phyloP scores from a whole-genome alignment of 2,113 vertebrate genomes.

The Gobius niger region DNA sequence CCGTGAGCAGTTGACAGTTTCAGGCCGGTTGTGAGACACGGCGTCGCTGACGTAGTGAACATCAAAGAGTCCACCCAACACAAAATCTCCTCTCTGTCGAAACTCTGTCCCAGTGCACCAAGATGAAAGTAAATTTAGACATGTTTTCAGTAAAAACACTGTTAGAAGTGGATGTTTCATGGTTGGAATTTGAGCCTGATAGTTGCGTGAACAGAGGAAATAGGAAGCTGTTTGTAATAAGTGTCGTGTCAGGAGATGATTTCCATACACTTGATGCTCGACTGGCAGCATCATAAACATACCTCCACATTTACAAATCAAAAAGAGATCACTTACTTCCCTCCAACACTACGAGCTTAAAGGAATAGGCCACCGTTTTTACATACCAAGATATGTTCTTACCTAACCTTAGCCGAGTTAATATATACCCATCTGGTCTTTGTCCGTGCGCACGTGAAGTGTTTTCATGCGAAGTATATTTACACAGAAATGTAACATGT shows the following conservation, averaged over 20 bases:
- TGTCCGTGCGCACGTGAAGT: too few relatives aligned
- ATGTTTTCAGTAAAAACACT: slow-evolving; percentile 14
- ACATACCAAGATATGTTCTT: too few relatives aligned
- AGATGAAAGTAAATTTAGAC: background rate
- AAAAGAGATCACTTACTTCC: slow-evolving; percentile 15
- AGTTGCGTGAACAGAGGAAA: background rate
- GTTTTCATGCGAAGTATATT: too few relatives aligned
- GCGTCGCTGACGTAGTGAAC: slow-evolving; percentile 23
- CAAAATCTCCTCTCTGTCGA: slow-evolving; percentile 62
- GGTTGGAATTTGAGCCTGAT: background rate
- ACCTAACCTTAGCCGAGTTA: too few relatives aligned
- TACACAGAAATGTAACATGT: too few relatives aligned
- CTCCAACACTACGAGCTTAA: too few relatives aligned
- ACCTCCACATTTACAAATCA: slow-evolving; percentile 47
- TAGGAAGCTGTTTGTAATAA: slow-evolving; percentile 6
- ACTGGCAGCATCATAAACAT: background rate
- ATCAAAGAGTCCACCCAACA: slow-evolving; percentile 68
- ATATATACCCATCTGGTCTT: too few relatives aligned
- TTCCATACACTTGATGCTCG: slow-evolving; percentile 40
- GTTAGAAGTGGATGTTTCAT: slow-evolving; percentile 37
- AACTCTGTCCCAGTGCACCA: slow-evolving; percentile 53
- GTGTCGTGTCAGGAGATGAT: slow-evolving; percentile 8
- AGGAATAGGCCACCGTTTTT: too few relatives aligned
- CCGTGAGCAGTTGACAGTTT: slow-evolving; percentile 52
- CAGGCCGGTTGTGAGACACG: slow-evolving; percentile 33